Evolutionary conservation across 2,113 vertebrate species (phyloP).

Genomic region (Benitochromis conjunctus): DNA sequence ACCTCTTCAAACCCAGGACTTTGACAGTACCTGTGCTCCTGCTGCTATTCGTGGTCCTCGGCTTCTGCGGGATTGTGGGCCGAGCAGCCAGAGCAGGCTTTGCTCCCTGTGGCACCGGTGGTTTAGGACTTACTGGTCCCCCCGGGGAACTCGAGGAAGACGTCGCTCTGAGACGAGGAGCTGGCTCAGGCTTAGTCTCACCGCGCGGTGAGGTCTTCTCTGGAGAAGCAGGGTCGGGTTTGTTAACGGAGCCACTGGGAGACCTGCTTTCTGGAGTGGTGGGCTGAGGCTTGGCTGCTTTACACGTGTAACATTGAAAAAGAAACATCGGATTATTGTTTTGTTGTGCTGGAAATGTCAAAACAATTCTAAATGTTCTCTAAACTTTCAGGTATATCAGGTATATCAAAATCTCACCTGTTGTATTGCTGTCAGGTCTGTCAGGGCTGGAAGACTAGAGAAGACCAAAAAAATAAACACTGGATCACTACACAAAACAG

Average conservation of each 20-base stretch:
- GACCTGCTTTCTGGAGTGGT: constrained; percentile 73
- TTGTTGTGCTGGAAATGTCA: neutral
- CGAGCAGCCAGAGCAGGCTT: constrained; percentile 82
- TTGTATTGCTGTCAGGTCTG: constrained; percentile 75
- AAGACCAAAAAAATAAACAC: neutral
- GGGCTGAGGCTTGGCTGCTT: constrained; percentile 72
- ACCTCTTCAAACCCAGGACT: neutral
- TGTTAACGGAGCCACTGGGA: constrained; percentile 20
- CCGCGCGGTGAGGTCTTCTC: constrained; percentile 76
- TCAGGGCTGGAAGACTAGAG: constrained; percentile 71
- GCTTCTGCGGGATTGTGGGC: constrained; percentile 86
- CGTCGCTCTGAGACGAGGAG: constrained; percentile 71
- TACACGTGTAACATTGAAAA: neutral
- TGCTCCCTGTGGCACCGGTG: constrained; percentile 74
- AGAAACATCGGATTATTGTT: neutral
- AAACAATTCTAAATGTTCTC: neutral
- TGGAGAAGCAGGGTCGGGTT: constrained; percentile 53
- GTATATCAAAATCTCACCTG: constrained; percentile 70
- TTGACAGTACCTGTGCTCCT: constrained; percentile 76
- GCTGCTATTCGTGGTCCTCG: constrained; percentile 73
- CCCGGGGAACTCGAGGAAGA: constrained; percentile 67
- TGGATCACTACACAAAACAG: neutral
- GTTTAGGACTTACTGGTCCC: constrained; percentile 78
- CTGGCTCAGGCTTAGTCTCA: constrained; percentile 79
- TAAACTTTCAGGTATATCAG: neutral